Base-by-base conservation (phyloP, 2,797 vertebrate species). In the Trematomus bernacchii region DNA sequence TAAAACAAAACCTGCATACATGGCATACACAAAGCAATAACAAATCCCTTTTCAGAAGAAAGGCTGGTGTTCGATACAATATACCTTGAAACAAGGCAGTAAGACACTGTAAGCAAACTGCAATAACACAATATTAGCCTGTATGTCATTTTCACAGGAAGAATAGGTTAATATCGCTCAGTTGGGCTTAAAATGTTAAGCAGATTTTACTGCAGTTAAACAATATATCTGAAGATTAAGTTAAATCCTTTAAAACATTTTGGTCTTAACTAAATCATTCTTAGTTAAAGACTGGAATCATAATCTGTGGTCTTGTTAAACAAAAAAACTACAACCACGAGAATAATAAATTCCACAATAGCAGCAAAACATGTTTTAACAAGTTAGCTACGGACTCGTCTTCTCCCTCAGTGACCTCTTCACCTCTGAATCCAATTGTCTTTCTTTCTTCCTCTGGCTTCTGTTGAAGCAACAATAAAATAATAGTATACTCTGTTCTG, bases 81-180 rank as follows among this genome's bases (percentile, higher is more conserved):
- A 42, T n/a, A 76, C 88, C 88, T 90, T 91, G 85, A 91, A 92
- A 82, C 87, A 92, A 91, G 89, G 90, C 68, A 77, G 79, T 58
- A 44, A 82, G 40, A 71, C 33, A 62, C 42, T 63, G 43, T 37
- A 65, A 48, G 53, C 52, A 67, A 82, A 77, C 65, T 77, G 47
- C 23, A 67, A 42, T 72, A 57, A 67, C 73, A 86, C 61, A 79
- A 54, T 21, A 48, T 61, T 43, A 47, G 13, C 52, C 59, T 46
- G 0, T 30, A 37, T 37, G 27, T 42, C 27, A 16, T 76, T 66
- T 79, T 73, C 30, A 57, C 57, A 80, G 58, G 30, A 67, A 30
- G 15, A 54, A 46, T 5, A 44, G 37, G n/a, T n/a, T 42, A 14
- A 61, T 58, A 46, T 68, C 55, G 57, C 67, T 62, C 27, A 27